A percentile compares a stretch with the other conserved stretches of the same genome.
Conservation (phyloP, 2,888 invertebrate species). For the Thera britannica region DNA sequence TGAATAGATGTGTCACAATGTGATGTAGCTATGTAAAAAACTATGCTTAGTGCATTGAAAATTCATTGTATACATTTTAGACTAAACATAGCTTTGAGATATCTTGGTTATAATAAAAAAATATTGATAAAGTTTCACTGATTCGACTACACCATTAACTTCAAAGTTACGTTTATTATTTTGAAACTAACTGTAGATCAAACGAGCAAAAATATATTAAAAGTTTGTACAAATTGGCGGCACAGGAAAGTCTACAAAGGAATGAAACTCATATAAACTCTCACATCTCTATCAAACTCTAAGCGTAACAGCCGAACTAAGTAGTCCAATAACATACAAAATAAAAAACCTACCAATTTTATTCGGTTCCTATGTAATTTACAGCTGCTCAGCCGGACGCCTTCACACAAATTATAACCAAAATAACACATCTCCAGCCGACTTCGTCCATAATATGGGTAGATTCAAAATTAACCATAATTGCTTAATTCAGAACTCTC, state of each 20-base stretch:
- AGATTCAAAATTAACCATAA: slow-evolving; percentile 84
- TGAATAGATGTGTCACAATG: too few relatives aligned
- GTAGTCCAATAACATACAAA: slow-evolving; percentile 42
- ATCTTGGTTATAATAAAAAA: too few relatives aligned
- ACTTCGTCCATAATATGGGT: slow-evolving; percentile 74
- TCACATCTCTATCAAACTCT: slow-evolving; percentile 30
- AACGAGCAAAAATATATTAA: background rate
- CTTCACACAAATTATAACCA: slow-evolving; percentile 83
- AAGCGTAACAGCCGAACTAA: slow-evolving; percentile 45
- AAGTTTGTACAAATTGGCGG: background rate
- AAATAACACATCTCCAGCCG: slow-evolving; percentile 82
- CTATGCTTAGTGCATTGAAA: too few relatives aligned
- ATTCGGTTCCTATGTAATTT: slow-evolving; percentile 68
- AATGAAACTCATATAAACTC: background rate
- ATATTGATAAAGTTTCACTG: too few relatives aligned
- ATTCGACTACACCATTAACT: too few relatives aligned
- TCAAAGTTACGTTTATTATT: too few relatives aligned
- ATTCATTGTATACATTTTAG: too few relatives aligned
- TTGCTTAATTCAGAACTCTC: slow-evolving; percentile 80
- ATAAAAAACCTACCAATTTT: slow-evolving; percentile 40
- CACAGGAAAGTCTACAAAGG: background rate
- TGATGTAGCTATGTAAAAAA: too few relatives aligned
- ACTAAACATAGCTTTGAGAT: too few relatives aligned
- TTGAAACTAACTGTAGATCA: too few relatives aligned
- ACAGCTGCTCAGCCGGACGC: slow-evolving; percentile 82